Evolutionary conservation across 92 coral and sea anemone species (phyloP), one percentile per base, ranked within the genome.

Genomic region (Pocillopora grandis): DNA sequence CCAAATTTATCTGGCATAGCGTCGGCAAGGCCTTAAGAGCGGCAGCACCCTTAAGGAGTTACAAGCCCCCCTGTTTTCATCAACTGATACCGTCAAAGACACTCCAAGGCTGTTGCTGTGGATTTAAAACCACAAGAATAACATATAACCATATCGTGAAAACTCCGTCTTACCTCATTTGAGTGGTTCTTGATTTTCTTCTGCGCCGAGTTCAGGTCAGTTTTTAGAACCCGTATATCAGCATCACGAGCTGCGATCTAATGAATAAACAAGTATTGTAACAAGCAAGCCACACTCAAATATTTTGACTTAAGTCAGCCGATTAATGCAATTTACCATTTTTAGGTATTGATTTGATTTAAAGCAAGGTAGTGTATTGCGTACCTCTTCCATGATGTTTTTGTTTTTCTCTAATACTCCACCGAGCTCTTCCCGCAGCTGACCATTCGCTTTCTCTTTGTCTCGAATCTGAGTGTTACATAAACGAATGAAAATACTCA

Each of bases 161-260:
- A 72, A 1, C 14, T 14, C 15, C 15, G 23, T 7, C 74, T 19
- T 91, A 96, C 99, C 93, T 96, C 99, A 88, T 85, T 95, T 59
- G 92, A 77, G 77, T 96, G 95, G 80, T 96, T 92, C 80, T 94
- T 96, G 57, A 96, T 92, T 80, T 94, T 96, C 89, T 94, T 96
- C 88, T 96, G 99, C n/a, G 99, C 95, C 68, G 99, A 94, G 33
- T 80, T 89, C 86, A 96, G 86, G 87, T 96, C 99, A 31, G 97
- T 93, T 71, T 93, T 91, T 9, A 94, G 75, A 58, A 92, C 95
- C 75, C 96, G 95, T 58, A 96, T 89, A 83, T 96, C 98, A 8
- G 98, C 94, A 87, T 96, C 99, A 61, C 95, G 95, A 56, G 90
- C 90, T 20, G 95, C 95, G 76, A 96, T 89, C 99, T 96, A 62